Base-by-base conservation (phyloP, 2,797 vertebrate species). In the Scyliorhinus canicula region DNA sequence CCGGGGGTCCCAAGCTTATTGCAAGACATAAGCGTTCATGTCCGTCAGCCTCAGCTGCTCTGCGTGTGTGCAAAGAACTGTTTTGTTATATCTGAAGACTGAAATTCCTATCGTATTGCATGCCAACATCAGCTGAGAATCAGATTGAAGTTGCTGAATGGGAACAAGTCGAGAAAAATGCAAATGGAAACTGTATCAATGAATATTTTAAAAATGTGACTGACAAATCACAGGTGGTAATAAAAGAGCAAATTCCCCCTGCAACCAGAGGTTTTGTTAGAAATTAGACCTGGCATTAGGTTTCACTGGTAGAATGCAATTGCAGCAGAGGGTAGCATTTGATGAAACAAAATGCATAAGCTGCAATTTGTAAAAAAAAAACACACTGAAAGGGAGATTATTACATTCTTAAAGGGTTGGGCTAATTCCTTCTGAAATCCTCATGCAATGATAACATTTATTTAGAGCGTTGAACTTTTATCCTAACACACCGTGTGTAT, bases 171-270 rank as follows among this genome's bases (percentile, higher is more conserved):
- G 31, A 7, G 3, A 52, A 65, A 79, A 95, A 86, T 86, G 95
- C 47, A 96, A 96, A 96, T 88, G 96, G 47, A 60, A 95, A 95
- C 96, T 95, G 96, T 95, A 95, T 95, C 95, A 96, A 96, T 91
- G 94, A 96, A 96, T 96, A 96, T 95, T 95, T 91, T 95, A 96
- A 96, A 96, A 96, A 96, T 85, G 95, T 96, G 95, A 96, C 96
- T 95, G 96, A 95, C 95, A 95, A 96, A 97, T 97, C 96, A 96
- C 95, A 96, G 96, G 96, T 96, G 96, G 96, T 96, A 97, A 96
- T 96, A 95, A 96, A 96, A 94, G 16, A 95, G 95, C 96, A 96
- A 96, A 96, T 96, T 96, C 96, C 95, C 96, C 55, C 50, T 93
- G 95, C 95, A 96, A 95, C 96, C 96, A 96, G 96, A 96, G 96